Evolutionary conservation across 2,888 invertebrate genomes (phyloP), one percentile per base, ranked within the genome.

Genomic region (Amaurobius ferox): DNA sequence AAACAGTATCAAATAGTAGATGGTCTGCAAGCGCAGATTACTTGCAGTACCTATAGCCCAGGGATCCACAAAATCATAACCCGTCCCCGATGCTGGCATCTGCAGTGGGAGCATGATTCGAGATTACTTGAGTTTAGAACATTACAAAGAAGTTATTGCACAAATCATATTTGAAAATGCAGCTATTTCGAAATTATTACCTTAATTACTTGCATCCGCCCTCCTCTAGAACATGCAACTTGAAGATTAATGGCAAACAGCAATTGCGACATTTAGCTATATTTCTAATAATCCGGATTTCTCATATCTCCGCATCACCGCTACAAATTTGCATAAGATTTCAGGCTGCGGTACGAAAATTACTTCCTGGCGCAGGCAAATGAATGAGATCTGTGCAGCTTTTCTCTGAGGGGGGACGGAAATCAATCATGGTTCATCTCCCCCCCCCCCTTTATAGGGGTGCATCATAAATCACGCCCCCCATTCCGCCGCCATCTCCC

Each of bases 311-410:
- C 23, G 55, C 55, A 55, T 55, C 55, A 55, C 55, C 55, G 55
- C 23, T 55, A 55, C 55, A 55, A 55, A 55, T 55, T 55, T 55
- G 55, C 55, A 55, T 55, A 55, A 55, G 55, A 55, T 55, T 55
- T 55, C 55, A 55, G 19, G 19, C 23, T 23, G 55, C 32, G 66
- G 32, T 32, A 2, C 68, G 68, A 68, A 40, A 68, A 68, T 68
- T 68, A 68, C 68, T 68, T 68, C 68, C 68, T 39, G 55, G 68
- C 35, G 40, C 68, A 68, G 68, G 30, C 68, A 68, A 68, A 40
- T 68, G 68, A 68, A 39, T 68, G 40, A 7, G 40, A 40, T 68
- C 68, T 40, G 13, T 23, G 40, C 26, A 67, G 62, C 62, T 29
- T 62, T 62, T 32, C 19, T 6, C 30, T n/a, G 32, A 23, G 55